Evolutionary conservation across 35 echinoderm and acorn worm species (phyloP), one percentile per base, ranked within the genome.

Genomic region (Heliocidaris erythrogramma): DNA sequence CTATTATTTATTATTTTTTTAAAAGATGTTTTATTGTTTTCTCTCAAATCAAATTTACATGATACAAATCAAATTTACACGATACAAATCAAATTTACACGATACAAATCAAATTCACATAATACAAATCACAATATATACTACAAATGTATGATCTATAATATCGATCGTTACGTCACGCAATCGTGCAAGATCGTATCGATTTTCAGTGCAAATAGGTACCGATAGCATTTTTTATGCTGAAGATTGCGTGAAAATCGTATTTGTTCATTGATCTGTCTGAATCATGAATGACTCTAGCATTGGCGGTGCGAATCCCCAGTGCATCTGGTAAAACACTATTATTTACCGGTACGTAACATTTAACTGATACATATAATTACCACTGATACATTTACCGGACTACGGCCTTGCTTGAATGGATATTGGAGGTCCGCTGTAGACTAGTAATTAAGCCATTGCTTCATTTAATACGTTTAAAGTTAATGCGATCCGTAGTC

Each of bases 231-330:
- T 27, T 78, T 27, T 78, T 21, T 78, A 5, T 21, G 5, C 65
- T 78, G 65, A 17, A 78, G 65, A 78, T 78, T 78, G 65, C 65
- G 24, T 78, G 65, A n/a, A 78, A 78, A 78, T 78, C 65, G 65
- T 78, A 78, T 78, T 7, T 27, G 60, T 78, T 78, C 5, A 78
- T 27, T 78, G 65, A 78, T 78, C 27, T 21, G 65, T n/a, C 65
- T 27, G 14, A 42, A 42, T 42, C 35, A 42, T 42, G 35, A 42
- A 42, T 1, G 35, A 27, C 27, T 78, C 27, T 18, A 78, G 65
- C 65, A 21, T 78, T 78, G 65, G 59, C 59, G 59, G 59, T 18
- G 9, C 59, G 18, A 60, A 60, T 60, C 18, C 59, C 5, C 18
- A 14, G 59, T 11, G 59, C 9, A 60, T 10, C 2, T 2, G 59